These are phyloP conservation scores for Chelonus insularis DNA, from an alignment of 1,140 invertebrate genomes.

Conservation along the genomic window DNA sequence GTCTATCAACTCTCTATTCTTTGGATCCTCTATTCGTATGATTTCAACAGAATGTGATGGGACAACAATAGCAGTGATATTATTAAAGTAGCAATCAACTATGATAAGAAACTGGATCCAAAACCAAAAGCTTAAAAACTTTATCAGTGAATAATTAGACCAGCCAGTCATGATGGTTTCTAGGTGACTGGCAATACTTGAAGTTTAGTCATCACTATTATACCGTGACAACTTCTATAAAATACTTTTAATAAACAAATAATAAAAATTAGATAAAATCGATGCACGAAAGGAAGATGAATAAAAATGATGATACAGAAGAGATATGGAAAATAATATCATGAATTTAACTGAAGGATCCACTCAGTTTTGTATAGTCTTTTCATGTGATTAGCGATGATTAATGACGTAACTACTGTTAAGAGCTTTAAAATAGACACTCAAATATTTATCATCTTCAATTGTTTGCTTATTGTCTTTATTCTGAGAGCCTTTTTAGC, in stretches of 20 bases:
- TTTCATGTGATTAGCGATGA: conserved; percentile 1
- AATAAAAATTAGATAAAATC: too few relatives aligned
- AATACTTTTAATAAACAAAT: too few relatives aligned
- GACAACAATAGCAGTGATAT: background rate
- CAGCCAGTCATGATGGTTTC: background rate
- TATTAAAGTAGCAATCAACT: background rate
- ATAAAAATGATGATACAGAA: conserved; percentile 7
- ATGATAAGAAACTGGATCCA: background rate
- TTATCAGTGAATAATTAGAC: background rate
- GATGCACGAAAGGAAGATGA: background rate
- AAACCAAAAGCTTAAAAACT: background rate
- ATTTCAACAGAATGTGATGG: background rate
- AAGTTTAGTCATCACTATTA: background rate
- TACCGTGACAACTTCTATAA: conserved; percentile 8
- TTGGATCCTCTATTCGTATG: conserved; percentile 7
- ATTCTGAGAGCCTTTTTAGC: too few relatives aligned
- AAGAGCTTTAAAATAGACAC: background rate
- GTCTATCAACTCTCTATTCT: conserved; percentile 16
- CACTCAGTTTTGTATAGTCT: background rate
- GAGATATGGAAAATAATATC: conserved; percentile 4
- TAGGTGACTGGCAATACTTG: background rate
- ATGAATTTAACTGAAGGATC: background rate
- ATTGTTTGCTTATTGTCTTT: too few relatives aligned
- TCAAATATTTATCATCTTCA: background rate
- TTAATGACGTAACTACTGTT: background rate